phyloP scores from a whole-genome alignment of 30 jellyfish, hydroid and myxozoan species.

The Nemopilema nomurai region DNA sequence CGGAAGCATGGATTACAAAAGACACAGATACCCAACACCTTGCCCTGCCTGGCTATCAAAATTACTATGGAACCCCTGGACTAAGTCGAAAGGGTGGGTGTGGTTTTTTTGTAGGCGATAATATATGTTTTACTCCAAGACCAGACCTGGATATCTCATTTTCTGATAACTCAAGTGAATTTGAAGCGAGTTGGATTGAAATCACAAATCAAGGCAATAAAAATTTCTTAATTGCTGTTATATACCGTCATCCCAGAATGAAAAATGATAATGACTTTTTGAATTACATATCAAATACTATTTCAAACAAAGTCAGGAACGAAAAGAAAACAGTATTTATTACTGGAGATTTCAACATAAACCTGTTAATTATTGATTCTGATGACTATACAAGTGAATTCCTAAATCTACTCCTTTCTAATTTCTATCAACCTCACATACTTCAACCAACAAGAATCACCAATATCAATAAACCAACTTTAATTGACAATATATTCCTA shows the following conservation, averaged over 20 bases:
- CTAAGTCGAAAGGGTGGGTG: conserved; percentile 4
- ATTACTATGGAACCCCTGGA: conserved; percentile 1
- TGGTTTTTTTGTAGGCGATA: not conserved
- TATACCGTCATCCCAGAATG: conserved; percentile 10
- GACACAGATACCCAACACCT: not conserved
- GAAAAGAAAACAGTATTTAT: not conserved
- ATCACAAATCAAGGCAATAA: not conserved
- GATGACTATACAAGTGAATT: not conserved
- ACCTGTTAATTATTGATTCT: not conserved
- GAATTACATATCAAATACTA: not conserved
- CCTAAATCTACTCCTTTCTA: conserved; percentile 14
- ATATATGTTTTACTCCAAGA: not conserved
- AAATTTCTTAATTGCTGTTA: not conserved
- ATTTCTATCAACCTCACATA: conserved; percentile 15
- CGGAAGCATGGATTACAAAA: conserved; percentile 1
- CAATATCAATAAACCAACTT: not conserved
- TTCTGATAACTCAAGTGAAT: conserved; percentile 1
- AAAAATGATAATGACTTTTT: not conserved
- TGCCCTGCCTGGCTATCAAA: not conserved
- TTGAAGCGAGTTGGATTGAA: not conserved
- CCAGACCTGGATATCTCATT: not conserved
- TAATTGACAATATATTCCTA: not conserved
- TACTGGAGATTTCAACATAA: not conserved
- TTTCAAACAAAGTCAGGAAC: not conserved
- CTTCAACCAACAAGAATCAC: not conserved